Conservation (phyloP, 92 coral and sea anemone species). For the Umimayanthus chanpuru region DNA sequence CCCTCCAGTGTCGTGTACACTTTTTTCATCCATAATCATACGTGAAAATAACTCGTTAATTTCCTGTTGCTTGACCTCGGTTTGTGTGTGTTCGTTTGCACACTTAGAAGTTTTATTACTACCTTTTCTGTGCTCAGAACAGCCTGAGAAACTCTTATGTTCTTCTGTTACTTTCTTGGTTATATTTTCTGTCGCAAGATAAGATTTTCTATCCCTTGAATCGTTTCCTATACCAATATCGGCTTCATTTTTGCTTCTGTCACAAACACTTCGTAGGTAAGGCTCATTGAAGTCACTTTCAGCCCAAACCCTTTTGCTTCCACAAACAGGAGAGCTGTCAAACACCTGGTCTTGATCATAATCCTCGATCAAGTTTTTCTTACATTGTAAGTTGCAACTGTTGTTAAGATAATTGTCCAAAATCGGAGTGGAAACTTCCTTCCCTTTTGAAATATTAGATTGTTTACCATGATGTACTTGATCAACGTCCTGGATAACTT, state of each 20-base stretch:
- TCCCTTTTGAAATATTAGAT: not conserved
- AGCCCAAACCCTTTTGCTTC: not conserved
- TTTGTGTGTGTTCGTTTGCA: not conserved
- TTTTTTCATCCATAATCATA: not conserved
- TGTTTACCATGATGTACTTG: not conserved
- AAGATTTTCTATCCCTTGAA: not conserved
- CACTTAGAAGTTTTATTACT: not conserved
- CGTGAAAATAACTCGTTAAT: not conserved
- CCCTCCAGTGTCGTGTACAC: not conserved
- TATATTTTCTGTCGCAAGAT: not conserved
- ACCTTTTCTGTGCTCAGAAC: not conserved
- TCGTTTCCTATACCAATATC: not conserved
- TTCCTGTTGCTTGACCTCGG: not conserved
- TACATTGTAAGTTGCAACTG: not conserved
- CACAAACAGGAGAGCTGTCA: not conserved
- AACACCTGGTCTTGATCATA: slow-evolving; percentile 1
- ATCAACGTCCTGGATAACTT: not conserved
- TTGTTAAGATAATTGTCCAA: not conserved
- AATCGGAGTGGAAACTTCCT: not conserved
- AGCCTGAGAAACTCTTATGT: not conserved
- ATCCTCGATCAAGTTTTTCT: slow-evolving; percentile 14
- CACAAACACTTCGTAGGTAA: not conserved
- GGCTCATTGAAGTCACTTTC: not conserved
- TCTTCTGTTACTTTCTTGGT: slow-evolving; percentile 1
- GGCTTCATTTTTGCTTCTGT: not conserved